Evolutionary conservation across 2,888 invertebrate genomes (phyloP), one percentile per base, ranked within the genome.

Genomic region (Caenorhabditis sp.): DNA sequence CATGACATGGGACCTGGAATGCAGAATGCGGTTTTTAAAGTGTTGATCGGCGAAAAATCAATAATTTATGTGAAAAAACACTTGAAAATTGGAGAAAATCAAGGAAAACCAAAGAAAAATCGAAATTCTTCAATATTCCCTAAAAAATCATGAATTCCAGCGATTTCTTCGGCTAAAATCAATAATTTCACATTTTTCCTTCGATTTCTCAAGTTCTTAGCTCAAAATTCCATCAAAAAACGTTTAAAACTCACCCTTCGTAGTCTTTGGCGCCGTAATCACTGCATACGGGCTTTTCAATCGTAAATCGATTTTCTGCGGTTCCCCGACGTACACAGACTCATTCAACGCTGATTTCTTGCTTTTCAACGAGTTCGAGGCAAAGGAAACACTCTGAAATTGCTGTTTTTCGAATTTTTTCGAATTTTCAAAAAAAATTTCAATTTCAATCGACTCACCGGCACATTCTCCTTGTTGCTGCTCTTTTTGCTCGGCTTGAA

Each of bases 231-330:
- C n/a, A n/a, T n/a, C n/a, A n/a, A n/a, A n/a, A n/a, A n/a, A n/a
- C n/a, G n/a, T n/a, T n/a, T n/a, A n/a, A 13, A 1, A 20, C 15
- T 13, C 18, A 85, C 85, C 84, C 83, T 69, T 79, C 3, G 68
- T 78, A 6, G 64, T 82, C 76, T 85, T 86, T 9, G 85, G 85
- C 11, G 51, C 68, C n/a, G 86, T 83, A 5, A 86, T 69, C 15
- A 86, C 84, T 40, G 78, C 67, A 79, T 86, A 86, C n/a, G 86
- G 86, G 51, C 81, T 86, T 58, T 78, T 78, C 22, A 85, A 37
- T 8, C 65, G 53, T 18, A 55, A 47, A 74, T 82, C 78, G n/a
- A 74, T 67, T 26, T 74, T 70, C 20, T 58, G 64, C 13, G 65
- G 60, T 28, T 82, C 72, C 4, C 78, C 78, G 15, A 18, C 58